A percentile compares a stretch with the other conserved stretches of the same genome.
Conservation (phyloP, 2,113 vertebrate genomes). For the Tachuris rubrigastra region DNA sequence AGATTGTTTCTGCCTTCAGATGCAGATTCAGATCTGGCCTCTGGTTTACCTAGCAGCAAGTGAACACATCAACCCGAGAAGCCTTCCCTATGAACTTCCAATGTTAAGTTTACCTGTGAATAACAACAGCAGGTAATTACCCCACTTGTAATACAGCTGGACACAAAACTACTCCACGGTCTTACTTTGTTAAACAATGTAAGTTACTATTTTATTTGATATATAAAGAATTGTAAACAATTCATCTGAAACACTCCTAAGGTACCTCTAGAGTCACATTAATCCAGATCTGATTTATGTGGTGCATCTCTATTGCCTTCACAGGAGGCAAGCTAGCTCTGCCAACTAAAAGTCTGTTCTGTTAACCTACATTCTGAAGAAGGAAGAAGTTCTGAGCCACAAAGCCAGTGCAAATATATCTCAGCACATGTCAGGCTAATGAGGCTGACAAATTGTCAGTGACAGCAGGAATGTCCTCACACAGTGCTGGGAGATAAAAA, state of each 20-base stretch:
- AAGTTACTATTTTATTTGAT: background rate
- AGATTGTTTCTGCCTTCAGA: background rate
- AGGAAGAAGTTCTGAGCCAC: background rate
- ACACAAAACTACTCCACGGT: background rate
- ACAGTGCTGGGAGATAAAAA: conserved; percentile 23
- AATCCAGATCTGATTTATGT: background rate
- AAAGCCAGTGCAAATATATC: conserved; percentile 52
- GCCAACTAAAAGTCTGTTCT: background rate
- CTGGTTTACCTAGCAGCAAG: background rate
- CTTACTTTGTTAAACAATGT: background rate
- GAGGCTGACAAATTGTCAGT: background rate
- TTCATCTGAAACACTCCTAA: background rate
- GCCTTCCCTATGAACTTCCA: background rate
- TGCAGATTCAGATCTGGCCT: background rate
- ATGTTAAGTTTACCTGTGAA: background rate
- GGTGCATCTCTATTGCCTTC: background rate
- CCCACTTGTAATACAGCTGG: background rate
- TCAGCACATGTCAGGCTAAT: background rate
- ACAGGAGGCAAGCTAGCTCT: background rate
- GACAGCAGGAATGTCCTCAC: conserved; percentile 28
- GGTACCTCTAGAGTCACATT: background rate
- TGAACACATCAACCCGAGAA: background rate
- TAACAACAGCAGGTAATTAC: background rate
- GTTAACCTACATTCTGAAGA: background rate
- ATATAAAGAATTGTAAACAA: background rate